These are phyloP conservation scores for Metopolophium dirhodum DNA, from an alignment of 1,140 invertebrate species.

Conservation along the genomic window DNA sequence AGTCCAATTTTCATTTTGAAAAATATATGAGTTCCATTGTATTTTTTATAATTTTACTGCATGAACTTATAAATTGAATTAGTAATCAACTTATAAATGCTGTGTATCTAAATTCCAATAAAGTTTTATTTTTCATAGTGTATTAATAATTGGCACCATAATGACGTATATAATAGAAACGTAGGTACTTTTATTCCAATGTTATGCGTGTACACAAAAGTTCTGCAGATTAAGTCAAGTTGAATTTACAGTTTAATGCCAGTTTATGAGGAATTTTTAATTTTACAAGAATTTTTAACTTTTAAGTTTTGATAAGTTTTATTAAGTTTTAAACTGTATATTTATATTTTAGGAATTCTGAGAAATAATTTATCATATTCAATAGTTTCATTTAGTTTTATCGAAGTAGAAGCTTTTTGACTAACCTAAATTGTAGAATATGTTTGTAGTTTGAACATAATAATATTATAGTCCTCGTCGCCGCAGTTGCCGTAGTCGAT, in stretches of 20 bases:
- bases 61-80: neutral
- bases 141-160: neutral
- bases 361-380: constrained; percentile 11
- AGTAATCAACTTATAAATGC: neutral
- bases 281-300: constrained; percentile 15
- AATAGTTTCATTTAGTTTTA: neutral
- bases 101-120: neutral
- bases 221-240: neutral
- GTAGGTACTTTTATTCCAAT: neutral
- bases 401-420: neutral
- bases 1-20: no score
- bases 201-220: neutral
- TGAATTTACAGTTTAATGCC: neutral
- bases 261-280: constrained; percentile 1
- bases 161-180: neutral
- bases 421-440: neutral
- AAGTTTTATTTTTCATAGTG: neutral
- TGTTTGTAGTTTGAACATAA: neutral
- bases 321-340: neutral
- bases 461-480: neutral
- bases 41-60: neutral
- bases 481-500: neutral
- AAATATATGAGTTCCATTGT: no score
- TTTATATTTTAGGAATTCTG: neutral
- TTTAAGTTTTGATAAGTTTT: neutral